Evolutionary conservation across 2,113 vertebrate genomes (phyloP), one percentile per base, ranked within the genome.

Genomic region (Plotosus lineatus): DNA sequence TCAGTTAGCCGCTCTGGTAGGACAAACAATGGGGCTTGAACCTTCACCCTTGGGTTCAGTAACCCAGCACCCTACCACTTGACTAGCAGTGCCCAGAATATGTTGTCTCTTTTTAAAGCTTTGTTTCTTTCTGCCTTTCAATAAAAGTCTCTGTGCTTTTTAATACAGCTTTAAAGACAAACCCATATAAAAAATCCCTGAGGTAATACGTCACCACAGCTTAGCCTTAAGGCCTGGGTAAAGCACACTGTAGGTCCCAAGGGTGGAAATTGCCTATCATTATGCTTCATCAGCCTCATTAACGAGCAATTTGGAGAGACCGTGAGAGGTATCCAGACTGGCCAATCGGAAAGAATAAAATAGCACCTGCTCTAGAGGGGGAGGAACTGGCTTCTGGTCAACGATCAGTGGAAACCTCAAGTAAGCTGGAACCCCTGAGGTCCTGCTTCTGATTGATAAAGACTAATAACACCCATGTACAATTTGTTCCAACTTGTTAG

Each of bases 221-320:
- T 72, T 77, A 75, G 68, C 78, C 63, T 75, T 75, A 56, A 82
- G 81, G 77, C 71, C 79, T 76, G 65, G 74, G 68, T 87, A 84
- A 86, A 85, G 75, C 75, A 78, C 77, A 85, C 81, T 84, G 63
- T 66, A 75, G 80, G 56, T 74, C 78, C 79, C 56, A 77, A 77
- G 82, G 79, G 76, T 76, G 78, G 55, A 87, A 86, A 86, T 79
- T 84, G 78, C 83, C 73, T 65, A 36, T 79, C 74, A 85, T 87
- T 86, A 86, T 81, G 81, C 66, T 82, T 85, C 75, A 77, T 82
- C 84, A 82, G 83, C 66, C 83, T 82, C 75, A 85, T 85, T 85
- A 85, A 86, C 83, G 79, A 83, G 65, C 80, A 75, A 83, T 81
- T 85, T 85, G 53, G 81, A 85, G 73, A 81, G 79, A 79, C 31